These are phyloP conservation scores for Drosophila acutilabella DNA, from an alignment of 2,888 invertebrate species.

Conservation along the genomic window DNA sequence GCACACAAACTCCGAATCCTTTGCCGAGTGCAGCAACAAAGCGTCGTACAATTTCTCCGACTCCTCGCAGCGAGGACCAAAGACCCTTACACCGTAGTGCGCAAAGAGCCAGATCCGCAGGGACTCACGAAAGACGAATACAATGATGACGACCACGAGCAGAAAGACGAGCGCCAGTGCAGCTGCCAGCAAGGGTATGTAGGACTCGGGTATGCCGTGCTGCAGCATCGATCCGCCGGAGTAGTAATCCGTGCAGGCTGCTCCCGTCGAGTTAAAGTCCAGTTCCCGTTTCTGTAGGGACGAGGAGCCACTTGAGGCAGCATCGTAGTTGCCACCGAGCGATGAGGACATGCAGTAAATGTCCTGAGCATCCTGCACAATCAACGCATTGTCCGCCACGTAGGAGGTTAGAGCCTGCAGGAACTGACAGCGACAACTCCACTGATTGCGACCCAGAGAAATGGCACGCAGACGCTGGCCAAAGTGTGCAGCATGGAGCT, in stretches of 20 bases:
- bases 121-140: slow-evolving; percentile 94
- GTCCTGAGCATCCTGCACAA: slow-evolving; percentile 92
- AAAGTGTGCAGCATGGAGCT: slow-evolving; percentile 84
- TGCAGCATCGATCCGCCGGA: slow-evolving; percentile 91
- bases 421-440: slow-evolving; percentile 96
- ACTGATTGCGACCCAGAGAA: slow-evolving; percentile 91
- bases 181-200: slow-evolving; percentile 93
- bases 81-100: slow-evolving; percentile 93
- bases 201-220: slow-evolving; percentile 92
- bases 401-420: slow-evolving; percentile 93
- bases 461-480: slow-evolving; percentile 84
- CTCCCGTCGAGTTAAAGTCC: slow-evolving; percentile 91
- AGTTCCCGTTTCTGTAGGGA: slow-evolving; percentile 89
- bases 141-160: slow-evolving; percentile 90
- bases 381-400: slow-evolving; percentile 92
- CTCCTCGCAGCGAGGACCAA: slow-evolving; percentile 91
- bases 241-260: slow-evolving; percentile 93
- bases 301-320: slow-evolving; percentile 4
- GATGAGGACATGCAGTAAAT: slow-evolving; percentile 91
- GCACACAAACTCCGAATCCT: slow-evolving; percentile 95
- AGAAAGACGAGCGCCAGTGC: slow-evolving; percentile 92
- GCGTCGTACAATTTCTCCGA: slow-evolving; percentile 95
- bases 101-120: slow-evolving; percentile 94
- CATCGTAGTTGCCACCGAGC: slow-evolving; percentile 31
- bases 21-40: slow-evolving; percentile 96